Conservation (phyloP, 2,797 vertebrate genomes). For the Chelidonichthys spinosus region DNA sequence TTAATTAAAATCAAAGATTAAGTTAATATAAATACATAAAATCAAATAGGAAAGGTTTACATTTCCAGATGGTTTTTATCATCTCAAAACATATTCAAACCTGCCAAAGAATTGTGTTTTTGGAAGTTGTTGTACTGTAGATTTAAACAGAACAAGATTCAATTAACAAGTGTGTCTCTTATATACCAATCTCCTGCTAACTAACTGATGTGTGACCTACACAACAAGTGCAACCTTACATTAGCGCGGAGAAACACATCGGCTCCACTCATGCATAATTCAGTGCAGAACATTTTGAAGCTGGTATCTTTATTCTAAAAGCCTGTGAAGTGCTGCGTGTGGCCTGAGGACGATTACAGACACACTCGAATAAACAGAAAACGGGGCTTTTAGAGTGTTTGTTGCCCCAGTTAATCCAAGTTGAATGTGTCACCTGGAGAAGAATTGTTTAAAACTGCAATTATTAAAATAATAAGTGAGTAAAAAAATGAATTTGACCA, state of each 20-base stretch:
- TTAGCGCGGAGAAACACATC: constrained; percentile 51
- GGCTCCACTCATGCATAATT: constrained; percentile 66
- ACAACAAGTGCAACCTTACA: constrained; percentile 60
- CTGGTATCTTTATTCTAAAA: constrained; percentile 50
- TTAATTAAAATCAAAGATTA: background rate
- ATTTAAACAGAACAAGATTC: constrained; percentile 38
- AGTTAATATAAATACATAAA: background rate
- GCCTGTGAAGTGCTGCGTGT: constrained; percentile 55
- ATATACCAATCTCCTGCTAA: constrained; percentile 52
- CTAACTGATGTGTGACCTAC: constrained; percentile 57
- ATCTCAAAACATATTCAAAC: constrained; percentile 8
- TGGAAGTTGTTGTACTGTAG: background rate
- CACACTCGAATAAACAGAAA: constrained; percentile 56
- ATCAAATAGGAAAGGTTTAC: background rate
- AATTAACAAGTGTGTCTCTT: constrained; percentile 54
- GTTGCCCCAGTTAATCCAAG: constrained; percentile 29
- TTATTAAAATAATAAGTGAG: background rate
- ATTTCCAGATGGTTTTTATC: background rate
- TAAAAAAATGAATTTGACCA: background rate
- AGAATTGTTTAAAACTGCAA: constrained; percentile 4
- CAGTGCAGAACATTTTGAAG: constrained; percentile 61
- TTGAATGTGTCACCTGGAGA: constrained; percentile 34
- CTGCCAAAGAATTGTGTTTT: constrained; percentile 1
- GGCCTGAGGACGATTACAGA: constrained; percentile 52
- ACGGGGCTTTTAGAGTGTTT: constrained; percentile 31